phyloP scores from a whole-genome alignment of 2,888 invertebrate genomes.

The Plutella xylostella region DNA sequence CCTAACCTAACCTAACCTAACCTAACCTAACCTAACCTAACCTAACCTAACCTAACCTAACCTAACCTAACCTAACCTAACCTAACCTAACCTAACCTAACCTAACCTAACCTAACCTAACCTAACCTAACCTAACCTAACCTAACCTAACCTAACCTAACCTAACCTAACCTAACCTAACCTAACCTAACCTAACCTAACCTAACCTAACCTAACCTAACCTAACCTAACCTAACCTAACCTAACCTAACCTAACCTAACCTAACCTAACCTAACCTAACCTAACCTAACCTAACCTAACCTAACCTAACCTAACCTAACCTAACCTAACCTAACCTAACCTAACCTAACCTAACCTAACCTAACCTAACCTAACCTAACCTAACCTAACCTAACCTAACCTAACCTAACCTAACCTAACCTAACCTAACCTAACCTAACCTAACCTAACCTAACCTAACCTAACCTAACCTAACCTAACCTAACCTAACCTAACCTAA shows the following conservation, averaged over 20 bases:
- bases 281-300: constrained; percentile 21
- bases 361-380: constrained; percentile 20
- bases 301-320: constrained; percentile 20
- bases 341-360: constrained; percentile 18
- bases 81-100: constrained; percentile 18
- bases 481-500: constrained; percentile 16
- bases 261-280: constrained; percentile 21
- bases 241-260: constrained; percentile 21
- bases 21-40: constrained; percentile 14
- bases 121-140: constrained; percentile 19
- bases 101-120: constrained; percentile 19
- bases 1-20: constrained; percentile 16
- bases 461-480: constrained; percentile 16
- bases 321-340: constrained; percentile 19
- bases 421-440: constrained; percentile 16
- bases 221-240: constrained; percentile 22
- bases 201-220: constrained; percentile 21
- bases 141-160: constrained; percentile 19
- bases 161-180: constrained; percentile 16
- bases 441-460: constrained; percentile 16
- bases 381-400: constrained; percentile 20
- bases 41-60: constrained; percentile 17
- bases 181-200: constrained; percentile 17
- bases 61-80: constrained; percentile 16
- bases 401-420: constrained; percentile 18